Evolutionary conservation across 2,888 invertebrate genomes (phyloP).

Genomic region (Erynnis tages): DNA sequence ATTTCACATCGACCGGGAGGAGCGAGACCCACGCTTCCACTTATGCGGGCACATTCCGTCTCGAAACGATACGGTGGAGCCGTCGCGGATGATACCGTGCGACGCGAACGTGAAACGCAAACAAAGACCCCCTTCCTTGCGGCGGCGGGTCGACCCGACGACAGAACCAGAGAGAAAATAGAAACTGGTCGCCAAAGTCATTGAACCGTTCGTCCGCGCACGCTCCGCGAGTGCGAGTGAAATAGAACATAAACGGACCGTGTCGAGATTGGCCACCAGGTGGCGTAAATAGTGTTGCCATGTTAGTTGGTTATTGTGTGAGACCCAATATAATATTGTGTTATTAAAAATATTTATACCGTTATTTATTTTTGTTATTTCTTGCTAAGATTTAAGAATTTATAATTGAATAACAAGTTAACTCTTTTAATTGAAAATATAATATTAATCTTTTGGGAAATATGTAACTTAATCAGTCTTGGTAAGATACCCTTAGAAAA

Average conservation of each 20-base stretch:
- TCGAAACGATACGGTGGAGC: conserved; percentile 68
- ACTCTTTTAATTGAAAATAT: too few relatives aligned
- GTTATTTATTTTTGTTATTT: too few relatives aligned
- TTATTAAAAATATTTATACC: too few relatives aligned
- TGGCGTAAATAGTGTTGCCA: conserved; percentile 44
- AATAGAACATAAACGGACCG: conserved; percentile 42
- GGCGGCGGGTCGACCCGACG: conserved; percentile 67
- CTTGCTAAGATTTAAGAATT: too few relatives aligned
- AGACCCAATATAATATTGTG: conserved; percentile 45
- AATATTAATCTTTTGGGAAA: too few relatives aligned
- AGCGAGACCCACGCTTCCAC: conserved; percentile 77
- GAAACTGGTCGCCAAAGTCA: conserved; percentile 79
- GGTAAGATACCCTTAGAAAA: too few relatives aligned
- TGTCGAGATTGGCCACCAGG: conserved; percentile 44
- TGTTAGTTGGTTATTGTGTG: conserved; percentile 41
- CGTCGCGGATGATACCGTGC: conserved; percentile 69
- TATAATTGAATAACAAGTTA: too few relatives aligned
- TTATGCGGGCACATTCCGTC: conserved; percentile 79
- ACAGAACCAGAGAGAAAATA: conserved; percentile 81
- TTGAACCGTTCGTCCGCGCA: conserved; percentile 75
- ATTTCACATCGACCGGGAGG: conserved; percentile 76
- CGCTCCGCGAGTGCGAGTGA: conserved; percentile 65
- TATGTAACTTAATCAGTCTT: too few relatives aligned
- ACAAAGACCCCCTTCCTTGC: conserved; percentile 76
- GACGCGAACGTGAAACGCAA: conserved; percentile 79